Conservation (phyloP, 2,888 invertebrate genomes). For the Atethmia centrago region DNA sequence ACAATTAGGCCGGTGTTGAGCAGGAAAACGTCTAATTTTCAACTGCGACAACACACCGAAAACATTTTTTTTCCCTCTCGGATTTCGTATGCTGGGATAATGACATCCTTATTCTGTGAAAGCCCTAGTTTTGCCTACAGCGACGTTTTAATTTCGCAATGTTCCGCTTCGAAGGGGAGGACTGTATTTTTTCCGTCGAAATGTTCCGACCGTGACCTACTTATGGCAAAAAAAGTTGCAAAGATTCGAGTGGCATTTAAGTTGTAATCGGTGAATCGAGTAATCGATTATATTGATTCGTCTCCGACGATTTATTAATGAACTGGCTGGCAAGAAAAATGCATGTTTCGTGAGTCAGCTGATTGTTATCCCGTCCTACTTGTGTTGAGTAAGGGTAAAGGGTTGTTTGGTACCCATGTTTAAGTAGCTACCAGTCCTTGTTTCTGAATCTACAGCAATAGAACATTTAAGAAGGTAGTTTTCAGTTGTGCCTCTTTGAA, state of each 20-base stretch:
- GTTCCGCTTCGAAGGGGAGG: slow-evolving; percentile 64
- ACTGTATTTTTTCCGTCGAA: slow-evolving; percentile 74
- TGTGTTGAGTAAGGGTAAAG: slow-evolving; percentile 14
- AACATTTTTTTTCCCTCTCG: slow-evolving; percentile 60
- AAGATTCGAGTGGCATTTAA: slow-evolving; percentile 59
- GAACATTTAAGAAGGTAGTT: not conserved
- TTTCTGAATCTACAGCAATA: slow-evolving; percentile 1
- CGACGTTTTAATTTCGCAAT: slow-evolving; percentile 79
- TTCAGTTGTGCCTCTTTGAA: not conserved
- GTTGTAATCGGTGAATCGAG: slow-evolving; percentile 40
- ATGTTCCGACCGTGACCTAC: slow-evolving; percentile 79
- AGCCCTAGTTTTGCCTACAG: slow-evolving; percentile 77
- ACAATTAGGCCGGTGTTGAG: slow-evolving; percentile 59
- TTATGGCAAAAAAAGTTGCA: slow-evolving; percentile 60
- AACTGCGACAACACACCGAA: slow-evolving; percentile 57
- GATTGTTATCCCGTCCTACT: slow-evolving; percentile 25
- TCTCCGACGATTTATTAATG: slow-evolving; percentile 29
- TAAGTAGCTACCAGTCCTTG: slow-evolving; percentile 9
- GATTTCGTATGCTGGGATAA: slow-evolving; percentile 70
- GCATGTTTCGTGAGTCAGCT: slow-evolving; percentile 40
- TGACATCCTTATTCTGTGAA: slow-evolving; percentile 75
- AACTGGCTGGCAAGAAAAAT: slow-evolving; percentile 27
- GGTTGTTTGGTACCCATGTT: slow-evolving; percentile 18
- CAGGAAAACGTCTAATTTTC: slow-evolving; percentile 62
- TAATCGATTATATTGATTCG: slow-evolving; percentile 52